Evolutionary conservation across 2,888 invertebrate genomes (phyloP), one percentile per base, ranked within the genome.

Genomic region (Arrhopalites spinosus): DNA sequence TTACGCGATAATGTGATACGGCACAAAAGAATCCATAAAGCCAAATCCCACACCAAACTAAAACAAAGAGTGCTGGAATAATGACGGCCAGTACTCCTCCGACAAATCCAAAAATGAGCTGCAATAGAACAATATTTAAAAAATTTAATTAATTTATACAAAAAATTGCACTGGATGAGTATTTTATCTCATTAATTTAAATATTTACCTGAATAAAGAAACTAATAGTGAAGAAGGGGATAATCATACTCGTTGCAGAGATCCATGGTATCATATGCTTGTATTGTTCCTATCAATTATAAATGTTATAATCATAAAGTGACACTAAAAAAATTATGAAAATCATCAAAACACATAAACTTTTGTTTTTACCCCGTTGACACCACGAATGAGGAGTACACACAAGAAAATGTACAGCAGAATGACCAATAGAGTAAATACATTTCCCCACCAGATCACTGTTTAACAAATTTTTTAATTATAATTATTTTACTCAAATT

Each of bases 211-310:
- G 82, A 36, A 82, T 69, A 2, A 81, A 61, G 74, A 80, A 82
- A 53, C 82, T 79, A 47, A 79, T 75, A n/a, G 78, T 64, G 64
- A 82, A 78, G 59, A 81, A 80, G 0, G 82, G 82, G 15, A 82
- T 76, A 17, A 82, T 76, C 77, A 81, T 79, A 43, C 77, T 76
- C 1, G 81, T 79, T 0, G 78, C 76, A 0, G 81, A 80, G 29
- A 82, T 82, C 82, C 82, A 82, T 13, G 82, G 81, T 11, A 82
- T 81, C 82, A 82, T 81, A 74, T 82, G 80, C 74, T 81, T 82
- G 67, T 74, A 79, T 74, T 78, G 75, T 66, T 81, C 81, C 81
- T 81, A 43, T 29, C n/a, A 27, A 8, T n/a, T 20, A 59, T 30
- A 71, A 68, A 36, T n/a, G 64, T 64, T 11, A n/a, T 30, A n/a